These are phyloP conservation scores for Amphiprion ocellaris DNA, from an alignment of 2,113 vertebrate species.

Conservation along the genomic window DNA sequence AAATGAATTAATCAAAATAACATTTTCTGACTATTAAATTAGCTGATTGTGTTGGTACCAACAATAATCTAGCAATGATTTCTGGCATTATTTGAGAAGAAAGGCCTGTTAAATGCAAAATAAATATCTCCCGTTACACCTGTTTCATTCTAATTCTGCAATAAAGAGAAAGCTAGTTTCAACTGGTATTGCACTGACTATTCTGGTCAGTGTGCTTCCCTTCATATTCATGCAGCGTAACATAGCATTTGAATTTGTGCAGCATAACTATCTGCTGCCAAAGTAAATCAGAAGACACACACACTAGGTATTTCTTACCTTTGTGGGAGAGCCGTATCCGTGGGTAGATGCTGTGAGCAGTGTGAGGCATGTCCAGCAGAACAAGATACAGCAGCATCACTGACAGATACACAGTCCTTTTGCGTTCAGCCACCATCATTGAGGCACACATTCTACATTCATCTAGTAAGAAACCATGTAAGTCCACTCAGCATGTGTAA, in stretches of 20 bases:
- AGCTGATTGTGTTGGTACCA: neutral
- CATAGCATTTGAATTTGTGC: neutral
- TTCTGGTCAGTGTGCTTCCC: slow-evolving; percentile 1
- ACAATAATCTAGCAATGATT: neutral
- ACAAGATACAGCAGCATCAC: slow-evolving; percentile 66
- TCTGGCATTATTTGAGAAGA: neutral
- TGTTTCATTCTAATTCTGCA: slow-evolving; percentile 24
- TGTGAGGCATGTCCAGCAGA: slow-evolving; percentile 51
- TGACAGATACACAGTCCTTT: slow-evolving; percentile 54
- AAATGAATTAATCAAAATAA: too few species aligned
- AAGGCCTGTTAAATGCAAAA: neutral
- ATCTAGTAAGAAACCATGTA: slow-evolving; percentile 40
- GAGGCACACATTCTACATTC: slow-evolving; percentile 35
- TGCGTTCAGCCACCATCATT: slow-evolving; percentile 63
- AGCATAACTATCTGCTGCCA: neutral
- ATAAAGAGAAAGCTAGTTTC: slow-evolving; percentile 1
- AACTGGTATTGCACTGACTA: neutral
- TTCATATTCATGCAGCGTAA: neutral
- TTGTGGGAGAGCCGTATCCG: slow-evolving; percentile 80
- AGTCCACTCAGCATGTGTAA: slow-evolving; percentile 32
- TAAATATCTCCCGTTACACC: slow-evolving; percentile 13
- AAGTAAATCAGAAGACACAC: neutral
- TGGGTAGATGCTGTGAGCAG: slow-evolving; percentile 70
- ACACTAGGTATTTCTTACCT: slow-evolving; percentile 60
- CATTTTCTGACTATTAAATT: too few species aligned